Base-by-base conservation (phyloP, 1,140 invertebrate genomes). In the Caenorhabditis brenneri region DNA sequence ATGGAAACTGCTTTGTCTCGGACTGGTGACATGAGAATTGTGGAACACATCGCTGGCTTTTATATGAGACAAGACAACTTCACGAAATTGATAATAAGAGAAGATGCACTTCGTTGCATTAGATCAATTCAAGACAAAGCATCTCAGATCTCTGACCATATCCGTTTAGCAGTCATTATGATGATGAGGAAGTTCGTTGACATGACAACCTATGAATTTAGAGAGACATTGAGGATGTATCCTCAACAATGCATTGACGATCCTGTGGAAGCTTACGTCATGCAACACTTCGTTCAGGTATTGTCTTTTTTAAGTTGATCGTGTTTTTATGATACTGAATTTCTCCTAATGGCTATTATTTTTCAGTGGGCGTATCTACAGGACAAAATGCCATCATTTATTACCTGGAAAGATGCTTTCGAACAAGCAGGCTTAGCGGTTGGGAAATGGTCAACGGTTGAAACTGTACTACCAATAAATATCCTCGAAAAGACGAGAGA, bases 41-140 rank as follows among this genome's bases (percentile, higher is more conserved):
- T 74, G 2, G 36, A 74, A 3, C 2, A 42, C 24, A 46, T 74
- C 16, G 36, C 36, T 6, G 24, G 24, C 1, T 42, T 42, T 6
- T 74, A 74, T 19, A 10, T n/a, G 24, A 74, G 19, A 9, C 6
- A 12, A 12, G 65, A 74, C 9, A 22, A 19, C 15, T 42, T 22
- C 36, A 24, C 65, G 4, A 46, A 31, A 27, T 42, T 42, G 27
- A 9, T 74, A 22, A 39, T n/a, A 7, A n/a, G 24, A 27, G 65
- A 74, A n/a, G 65, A 74, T n/a, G 65, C 65, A 24, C 36, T 74
- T 5, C 65, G 65, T 19, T 74, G 65, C 22, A 74, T 74, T 24
- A 6, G 15, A 19, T 74, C 36, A 24, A 74, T 74, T 42, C 65
- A 74, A 27, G 29, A 24, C 10, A 31, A 29, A 46, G 65, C 65